These are phyloP conservation scores for Rotaria macrura DNA, from an alignment of 2,888 invertebrate species.

Conservation along the genomic window DNA sequence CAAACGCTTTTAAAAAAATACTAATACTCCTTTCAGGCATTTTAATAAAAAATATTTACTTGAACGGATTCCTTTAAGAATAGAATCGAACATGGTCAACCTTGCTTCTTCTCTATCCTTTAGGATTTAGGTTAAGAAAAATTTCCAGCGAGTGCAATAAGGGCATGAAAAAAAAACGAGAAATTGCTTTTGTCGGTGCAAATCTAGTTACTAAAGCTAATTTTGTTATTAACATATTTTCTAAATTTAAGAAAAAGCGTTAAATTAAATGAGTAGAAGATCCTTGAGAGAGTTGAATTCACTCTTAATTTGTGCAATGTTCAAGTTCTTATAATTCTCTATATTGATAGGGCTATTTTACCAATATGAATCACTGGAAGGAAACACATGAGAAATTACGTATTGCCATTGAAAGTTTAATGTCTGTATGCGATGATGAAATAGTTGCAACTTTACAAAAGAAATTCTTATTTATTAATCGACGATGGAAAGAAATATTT, in stretches of 20 bases:
- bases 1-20: background rate
- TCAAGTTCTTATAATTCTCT: background rate
- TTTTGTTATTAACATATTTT: too few relatives aligned
- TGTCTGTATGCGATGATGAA: slow-evolving; percentile 25
- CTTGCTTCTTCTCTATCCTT: too few relatives aligned
- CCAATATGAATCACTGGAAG: slow-evolving; percentile 26
- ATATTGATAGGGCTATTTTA: slow-evolving; percentile 17
- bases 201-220: too few relatives aligned
- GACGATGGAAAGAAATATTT: slow-evolving; percentile 28
- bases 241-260: too few relatives aligned
- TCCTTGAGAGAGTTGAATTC: too few relatives aligned
- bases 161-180: too few relatives aligned
- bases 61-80: background rate
- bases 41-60: background rate
- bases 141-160: too few relatives aligned
- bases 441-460: slow-evolving; percentile 15
- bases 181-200: too few relatives aligned
- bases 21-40: background rate
- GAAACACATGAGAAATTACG: slow-evolving; percentile 25
- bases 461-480: slow-evolving; percentile 20
- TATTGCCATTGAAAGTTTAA: slow-evolving; percentile 24
- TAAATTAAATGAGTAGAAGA: too few relatives aligned
- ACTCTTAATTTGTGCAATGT: too few relatives aligned
- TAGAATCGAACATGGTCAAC: too few relatives aligned
- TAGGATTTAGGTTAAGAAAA: too few relatives aligned